A percentile compares a stretch with the other conserved stretches of the same genome.
Conservation (phyloP, 2,113 vertebrate genomes). For the Tenebrosternarchus preto region DNA sequence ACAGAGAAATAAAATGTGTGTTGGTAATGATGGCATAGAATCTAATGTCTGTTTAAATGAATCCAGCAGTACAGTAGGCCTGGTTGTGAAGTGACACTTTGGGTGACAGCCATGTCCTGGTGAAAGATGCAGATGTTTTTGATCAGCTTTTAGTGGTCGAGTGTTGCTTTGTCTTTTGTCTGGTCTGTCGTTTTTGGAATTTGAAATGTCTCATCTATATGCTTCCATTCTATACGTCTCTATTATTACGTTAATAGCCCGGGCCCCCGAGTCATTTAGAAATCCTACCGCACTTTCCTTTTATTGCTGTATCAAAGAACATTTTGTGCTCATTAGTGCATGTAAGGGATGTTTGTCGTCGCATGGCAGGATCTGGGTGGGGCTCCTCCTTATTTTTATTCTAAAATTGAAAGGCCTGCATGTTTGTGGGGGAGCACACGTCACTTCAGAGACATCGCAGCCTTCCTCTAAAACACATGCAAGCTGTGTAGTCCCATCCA, state of each 20-base stretch:
- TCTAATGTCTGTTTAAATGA: constrained; percentile 7
- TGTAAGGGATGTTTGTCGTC: constrained; percentile 25
- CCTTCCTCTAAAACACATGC: background rate
- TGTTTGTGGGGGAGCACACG: constrained; percentile 24
- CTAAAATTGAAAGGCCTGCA: constrained; percentile 27
- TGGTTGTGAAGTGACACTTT: constrained; percentile 1
- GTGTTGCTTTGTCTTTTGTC: constrained; percentile 2
- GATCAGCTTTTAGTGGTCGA: background rate
- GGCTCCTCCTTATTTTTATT: constrained; percentile 12
- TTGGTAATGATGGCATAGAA: too few species aligned
- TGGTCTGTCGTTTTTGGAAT: background rate
- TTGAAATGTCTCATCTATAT: too few species aligned
- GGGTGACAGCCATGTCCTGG: background rate
- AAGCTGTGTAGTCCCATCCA: background rate
- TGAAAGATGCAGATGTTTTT: constrained; percentile 19
- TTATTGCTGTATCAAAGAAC: constrained; percentile 30
- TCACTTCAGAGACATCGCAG: constrained; percentile 8
- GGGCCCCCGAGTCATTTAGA: background rate
- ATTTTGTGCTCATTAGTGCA: constrained; percentile 41
- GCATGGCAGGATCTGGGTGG: constrained; percentile 36
- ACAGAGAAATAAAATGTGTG: too few species aligned
- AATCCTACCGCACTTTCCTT: background rate
- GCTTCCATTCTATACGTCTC: too few species aligned
- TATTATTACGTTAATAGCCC: background rate
- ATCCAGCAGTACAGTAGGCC: background rate